Base-by-base conservation (phyloP, 2,797 vertebrate genomes). In the Mallotus villosus region DNA sequence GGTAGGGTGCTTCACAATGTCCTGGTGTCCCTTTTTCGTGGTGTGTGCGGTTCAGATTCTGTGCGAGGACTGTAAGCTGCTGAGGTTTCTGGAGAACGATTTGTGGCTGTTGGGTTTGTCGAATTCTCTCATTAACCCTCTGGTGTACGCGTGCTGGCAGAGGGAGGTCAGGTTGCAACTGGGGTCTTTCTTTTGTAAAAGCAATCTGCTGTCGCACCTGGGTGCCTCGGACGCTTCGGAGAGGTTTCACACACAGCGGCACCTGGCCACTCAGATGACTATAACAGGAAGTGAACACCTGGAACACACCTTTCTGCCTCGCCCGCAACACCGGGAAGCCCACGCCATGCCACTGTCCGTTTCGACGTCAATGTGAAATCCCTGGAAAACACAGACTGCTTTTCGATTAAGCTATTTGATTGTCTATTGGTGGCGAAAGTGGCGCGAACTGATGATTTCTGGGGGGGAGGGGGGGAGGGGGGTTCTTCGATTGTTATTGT, bases 61-160 rank as follows among this genome's bases (percentile, higher is more conserved):
- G 70, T 98, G 96, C 32, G 37, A 82, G 0, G 53, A 49, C 6
- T 98, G 96, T 72, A 5, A 74, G 57, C 90, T 95, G 53, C 90
- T 91, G 29, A 0, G 17, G 0, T 63, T 95, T 59, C 84, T 97
- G 1, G 95, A 98, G 88, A 92, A 85, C 59, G 86, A 96, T 22
- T 88, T 98, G 72, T 98, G 95, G 95, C 82, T 97, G 9, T 73
- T 97, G 24, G 95, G 95, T 0, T 88, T 97, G 5, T 86, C 91
- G 70, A 98, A 97, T 87, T 98, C 96, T 0, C 88, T 98, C 12
- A 91, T 96, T 70, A 96, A 97, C 86, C 96, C 97, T 0, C 82
- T 98, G 74, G 93, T 97, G 51, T 98, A 98, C 5, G 95, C 95
- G 72, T 95, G 84, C 82, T 92, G 95, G 94, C 95, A 97, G 79